Percentiles rank a stretch among this genome's conserved stretches.
phyloP scores from a whole-genome alignment of 1,140 invertebrate species.

The Bombyx mandarina region DNA sequence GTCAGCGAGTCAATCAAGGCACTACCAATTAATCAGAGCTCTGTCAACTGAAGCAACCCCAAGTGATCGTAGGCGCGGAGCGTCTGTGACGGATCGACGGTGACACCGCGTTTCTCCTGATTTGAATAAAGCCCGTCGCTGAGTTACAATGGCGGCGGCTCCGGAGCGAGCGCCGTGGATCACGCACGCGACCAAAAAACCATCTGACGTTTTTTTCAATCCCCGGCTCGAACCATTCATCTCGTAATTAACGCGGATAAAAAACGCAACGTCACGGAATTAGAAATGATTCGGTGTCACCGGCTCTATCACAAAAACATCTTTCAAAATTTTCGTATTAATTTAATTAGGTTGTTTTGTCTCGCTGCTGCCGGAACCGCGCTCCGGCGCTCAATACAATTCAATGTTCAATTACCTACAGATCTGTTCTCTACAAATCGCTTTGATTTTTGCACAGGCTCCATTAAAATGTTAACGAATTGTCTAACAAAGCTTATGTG shows the following conservation, averaged over 20 bases:
- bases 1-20: too few species aligned
- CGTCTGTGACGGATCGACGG: background rate
- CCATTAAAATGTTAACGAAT: too few species aligned
- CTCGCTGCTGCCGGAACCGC: slow-evolving; percentile 18
- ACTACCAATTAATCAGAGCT: too few species aligned
- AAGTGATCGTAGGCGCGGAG: background rate
- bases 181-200: slow-evolving; percentile 37
- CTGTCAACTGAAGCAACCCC: too few species aligned
- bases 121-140: slow-evolving; percentile 17
- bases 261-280: slow-evolving; percentile 50
- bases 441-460: too few species aligned
- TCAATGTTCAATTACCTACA: too few species aligned
- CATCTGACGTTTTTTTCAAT: slow-evolving; percentile 13
- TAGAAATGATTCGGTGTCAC: slow-evolving; percentile 51
- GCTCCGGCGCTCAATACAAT: background rate
- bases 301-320: slow-evolving; percentile 25
- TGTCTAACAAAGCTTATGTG: too few species aligned
- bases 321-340: slow-evolving; percentile 38
- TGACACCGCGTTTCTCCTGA: slow-evolving; percentile 11
- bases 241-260: slow-evolving; percentile 55
- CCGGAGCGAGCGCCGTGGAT: slow-evolving; percentile 30
- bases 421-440: too few species aligned
- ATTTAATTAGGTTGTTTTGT: slow-evolving; percentile 54
- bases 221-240: slow-evolving; percentile 37
- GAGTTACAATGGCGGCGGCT: slow-evolving; percentile 9